Conservation (phyloP, 2,113 vertebrate genomes). For the Urocynchramus pylzowi region DNA sequence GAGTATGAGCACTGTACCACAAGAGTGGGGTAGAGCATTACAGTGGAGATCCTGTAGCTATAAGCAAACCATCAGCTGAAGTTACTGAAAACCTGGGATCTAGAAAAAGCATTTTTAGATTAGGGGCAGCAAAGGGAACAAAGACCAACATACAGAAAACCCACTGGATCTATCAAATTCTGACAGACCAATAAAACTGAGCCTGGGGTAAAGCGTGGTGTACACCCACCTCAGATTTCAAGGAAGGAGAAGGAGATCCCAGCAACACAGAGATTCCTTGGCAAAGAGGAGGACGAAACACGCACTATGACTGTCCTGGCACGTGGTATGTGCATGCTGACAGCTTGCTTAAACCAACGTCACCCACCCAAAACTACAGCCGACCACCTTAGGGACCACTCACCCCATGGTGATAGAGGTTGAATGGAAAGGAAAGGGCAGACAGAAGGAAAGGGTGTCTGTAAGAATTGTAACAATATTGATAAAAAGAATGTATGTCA, state of each 20-base stretch:
- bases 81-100: background rate
- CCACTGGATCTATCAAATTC: background rate
- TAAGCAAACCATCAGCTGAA: background rate
- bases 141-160: background rate
- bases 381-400: background rate
- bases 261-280: background rate
- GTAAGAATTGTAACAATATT: background rate
- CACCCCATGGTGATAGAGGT: rapidly evolving
- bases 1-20: background rate
- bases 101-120: background rate
- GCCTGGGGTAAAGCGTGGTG: rapidly evolving
- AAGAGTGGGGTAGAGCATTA: background rate
- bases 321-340: background rate
- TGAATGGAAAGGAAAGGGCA: background rate
- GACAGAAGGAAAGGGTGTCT: background rate
- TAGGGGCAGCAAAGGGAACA: background rate
- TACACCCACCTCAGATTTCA: background rate
- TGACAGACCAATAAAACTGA: background rate
- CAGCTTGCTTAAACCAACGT: background rate
- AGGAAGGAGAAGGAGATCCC: background rate
- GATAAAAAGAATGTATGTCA: background rate
- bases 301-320: background rate
- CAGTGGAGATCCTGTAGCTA: background rate
- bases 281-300: background rate
- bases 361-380: background rate